These are phyloP conservation scores for Conops quadrifasciatus DNA, from an alignment of 2,888 invertebrate species.

Conservation along the genomic window DNA sequence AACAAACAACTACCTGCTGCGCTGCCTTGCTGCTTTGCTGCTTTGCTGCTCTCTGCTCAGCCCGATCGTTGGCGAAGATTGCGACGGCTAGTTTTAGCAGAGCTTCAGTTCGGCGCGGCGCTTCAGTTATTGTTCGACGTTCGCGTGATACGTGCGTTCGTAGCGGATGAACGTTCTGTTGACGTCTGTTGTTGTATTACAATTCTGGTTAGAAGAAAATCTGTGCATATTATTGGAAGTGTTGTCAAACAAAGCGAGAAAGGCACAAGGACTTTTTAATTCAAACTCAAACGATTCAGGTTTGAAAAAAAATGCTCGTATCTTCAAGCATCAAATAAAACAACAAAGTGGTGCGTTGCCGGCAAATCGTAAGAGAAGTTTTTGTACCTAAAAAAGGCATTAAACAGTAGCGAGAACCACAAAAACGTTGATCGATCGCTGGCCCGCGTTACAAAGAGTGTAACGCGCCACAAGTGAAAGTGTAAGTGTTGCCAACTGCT, in stretches of 20 bases:
- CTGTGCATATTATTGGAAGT: neutral
- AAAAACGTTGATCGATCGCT: neutral
- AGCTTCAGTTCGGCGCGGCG: slow-evolving; percentile 11
- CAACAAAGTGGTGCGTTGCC: neutral
- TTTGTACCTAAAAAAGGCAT: neutral
- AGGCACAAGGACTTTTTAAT: neutral
- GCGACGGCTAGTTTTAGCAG: slow-evolving; percentile 9
- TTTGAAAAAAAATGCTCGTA: too few species aligned
- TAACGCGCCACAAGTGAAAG: slow-evolving; percentile 33
- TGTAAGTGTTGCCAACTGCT: slow-evolving; percentile 31
- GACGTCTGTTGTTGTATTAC: neutral
- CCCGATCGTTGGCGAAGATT: slow-evolving; percentile 40
- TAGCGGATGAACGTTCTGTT: slow-evolving; percentile 38
- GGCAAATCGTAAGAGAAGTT: neutral
- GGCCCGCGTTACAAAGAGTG: neutral
- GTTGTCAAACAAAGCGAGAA: neutral
- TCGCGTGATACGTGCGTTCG: slow-evolving; percentile 47
- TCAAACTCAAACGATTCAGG: too few species aligned
- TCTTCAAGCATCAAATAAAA: too few species aligned
- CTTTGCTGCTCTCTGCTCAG: slow-evolving; percentile 41
- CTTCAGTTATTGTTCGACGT: slow-evolving; percentile 48
- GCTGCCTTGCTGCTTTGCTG: slow-evolving; percentile 39
- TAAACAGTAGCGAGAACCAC: neutral
- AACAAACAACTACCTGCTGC: slow-evolving; percentile 36
- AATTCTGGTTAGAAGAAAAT: neutral